Evolutionary conservation across 2,888 invertebrate genomes (phyloP).

Genomic region (Noctua janthina): DNA sequence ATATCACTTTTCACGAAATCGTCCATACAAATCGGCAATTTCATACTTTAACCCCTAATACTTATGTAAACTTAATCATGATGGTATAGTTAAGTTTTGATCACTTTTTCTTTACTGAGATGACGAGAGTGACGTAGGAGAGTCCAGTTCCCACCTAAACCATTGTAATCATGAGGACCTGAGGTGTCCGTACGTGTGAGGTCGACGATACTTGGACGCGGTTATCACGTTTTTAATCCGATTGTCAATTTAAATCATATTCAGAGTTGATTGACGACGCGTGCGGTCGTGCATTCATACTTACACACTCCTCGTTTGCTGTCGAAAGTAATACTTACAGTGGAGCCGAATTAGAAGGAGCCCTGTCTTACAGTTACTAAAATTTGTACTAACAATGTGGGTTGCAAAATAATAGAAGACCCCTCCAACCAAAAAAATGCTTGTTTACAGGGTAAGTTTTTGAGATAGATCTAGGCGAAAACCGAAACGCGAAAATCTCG

Average conservation of each 20-base stretch:
- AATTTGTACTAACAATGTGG: background rate
- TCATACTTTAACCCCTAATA: too few species aligned
- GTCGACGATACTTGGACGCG: background rate
- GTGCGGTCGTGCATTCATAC: constrained; percentile 26
- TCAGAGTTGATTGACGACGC: constrained; percentile 9
- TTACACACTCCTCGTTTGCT: constrained; percentile 6
- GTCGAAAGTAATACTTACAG: background rate
- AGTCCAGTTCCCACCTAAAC: background rate
- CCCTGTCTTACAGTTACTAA: background rate
- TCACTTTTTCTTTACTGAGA: background rate
- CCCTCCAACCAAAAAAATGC: background rate
- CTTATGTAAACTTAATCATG: background rate
- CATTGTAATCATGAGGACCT: background rate
- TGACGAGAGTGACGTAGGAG: background rate
- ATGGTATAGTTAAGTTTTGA: background rate
- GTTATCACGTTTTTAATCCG: constrained; percentile 25
- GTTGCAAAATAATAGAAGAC: background rate
- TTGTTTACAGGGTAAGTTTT: constrained; percentile 23
- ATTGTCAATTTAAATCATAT: constrained; percentile 35
- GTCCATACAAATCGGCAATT: too few species aligned
- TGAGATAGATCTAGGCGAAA: background rate
- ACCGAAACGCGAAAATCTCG: background rate
- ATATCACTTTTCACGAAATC: too few species aligned
- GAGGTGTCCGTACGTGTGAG: constrained; percentile 10
- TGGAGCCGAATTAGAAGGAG: background rate